Conservation (phyloP, 2,113 vertebrate genomes). For the Anas platyrhynchos region DNA sequence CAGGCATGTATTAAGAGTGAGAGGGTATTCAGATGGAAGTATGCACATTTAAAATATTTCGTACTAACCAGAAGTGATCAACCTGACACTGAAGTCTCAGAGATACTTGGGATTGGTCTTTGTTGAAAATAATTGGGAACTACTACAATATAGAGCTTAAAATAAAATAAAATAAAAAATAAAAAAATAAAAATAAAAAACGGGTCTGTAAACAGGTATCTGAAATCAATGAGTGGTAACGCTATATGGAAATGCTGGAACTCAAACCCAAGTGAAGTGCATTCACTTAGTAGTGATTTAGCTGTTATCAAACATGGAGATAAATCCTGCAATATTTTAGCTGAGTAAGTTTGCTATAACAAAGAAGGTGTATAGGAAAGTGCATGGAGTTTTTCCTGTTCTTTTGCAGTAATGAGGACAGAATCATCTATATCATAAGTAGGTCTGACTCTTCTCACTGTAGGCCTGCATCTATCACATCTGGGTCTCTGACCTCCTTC, state of each 20-base stretch:
- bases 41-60: background rate
- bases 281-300: background rate
- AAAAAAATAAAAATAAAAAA: background rate
- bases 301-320: background rate
- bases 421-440: background rate
- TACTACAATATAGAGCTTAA: background rate
- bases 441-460: background rate
- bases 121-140: background rate
- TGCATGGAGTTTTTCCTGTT: background rate
- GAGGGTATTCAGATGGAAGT: background rate
- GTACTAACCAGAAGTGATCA: background rate
- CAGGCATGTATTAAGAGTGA: background rate
- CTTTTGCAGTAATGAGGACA: background rate
- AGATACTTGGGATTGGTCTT: background rate
- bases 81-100: background rate
- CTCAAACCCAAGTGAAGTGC: background rate
- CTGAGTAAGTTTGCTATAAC: background rate
- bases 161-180: no score
- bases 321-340: background rate
- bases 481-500: fast-evolving
- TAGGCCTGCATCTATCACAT: fast-evolving
- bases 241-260: background rate
- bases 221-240: background rate
- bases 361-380: background rate
- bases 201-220: background rate